Evolutionary conservation across 2,113 vertebrate genomes (phyloP).

Genomic region (Phrynocephalus versicolor): DNA sequence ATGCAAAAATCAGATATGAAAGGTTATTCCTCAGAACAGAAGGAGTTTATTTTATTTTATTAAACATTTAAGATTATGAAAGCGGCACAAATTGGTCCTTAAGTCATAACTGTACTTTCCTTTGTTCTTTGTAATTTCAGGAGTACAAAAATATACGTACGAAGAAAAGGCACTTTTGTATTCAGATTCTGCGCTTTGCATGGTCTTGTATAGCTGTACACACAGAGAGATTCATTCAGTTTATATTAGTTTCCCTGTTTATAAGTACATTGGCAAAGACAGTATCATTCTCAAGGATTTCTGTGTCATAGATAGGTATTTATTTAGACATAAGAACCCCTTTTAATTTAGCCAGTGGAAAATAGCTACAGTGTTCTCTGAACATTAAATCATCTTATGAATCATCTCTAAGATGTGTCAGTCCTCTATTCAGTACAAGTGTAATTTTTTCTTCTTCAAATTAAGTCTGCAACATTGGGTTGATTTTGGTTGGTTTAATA

Average conservation of each 20-base stretch:
- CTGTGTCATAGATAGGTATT: constrained; percentile 14
- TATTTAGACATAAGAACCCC: not conserved
- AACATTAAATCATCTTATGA: not conserved
- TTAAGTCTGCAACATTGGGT: not conserved
- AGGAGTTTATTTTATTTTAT: accelerated
- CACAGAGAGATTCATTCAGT: not conserved
- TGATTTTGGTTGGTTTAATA: not conserved
- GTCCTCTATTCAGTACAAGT: not conserved
- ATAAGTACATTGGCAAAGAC: constrained; percentile 5
- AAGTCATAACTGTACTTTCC: not conserved
- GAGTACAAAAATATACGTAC: constrained; percentile 15
- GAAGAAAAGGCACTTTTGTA: constrained; percentile 3
- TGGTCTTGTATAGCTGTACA: not conserved
- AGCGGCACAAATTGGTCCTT: constrained; percentile 3
- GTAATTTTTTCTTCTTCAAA: not conserved
- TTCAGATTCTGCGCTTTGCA: not conserved
- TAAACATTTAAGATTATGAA: constrained; percentile 19
- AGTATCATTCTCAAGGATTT: constrained; percentile 23
- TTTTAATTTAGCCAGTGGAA: constrained; percentile 23
- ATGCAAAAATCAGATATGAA: not conserved
- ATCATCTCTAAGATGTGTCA: not conserved
- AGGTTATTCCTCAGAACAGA: not conserved
- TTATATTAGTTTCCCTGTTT: constrained; percentile 10
- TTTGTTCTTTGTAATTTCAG: constrained; percentile 19
- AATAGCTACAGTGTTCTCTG: not conserved